A percentile compares a stretch with the other conserved stretches of the same genome.
Conservation (phyloP, 2,113 vertebrate species). For the Colaptes auratus region DNA sequence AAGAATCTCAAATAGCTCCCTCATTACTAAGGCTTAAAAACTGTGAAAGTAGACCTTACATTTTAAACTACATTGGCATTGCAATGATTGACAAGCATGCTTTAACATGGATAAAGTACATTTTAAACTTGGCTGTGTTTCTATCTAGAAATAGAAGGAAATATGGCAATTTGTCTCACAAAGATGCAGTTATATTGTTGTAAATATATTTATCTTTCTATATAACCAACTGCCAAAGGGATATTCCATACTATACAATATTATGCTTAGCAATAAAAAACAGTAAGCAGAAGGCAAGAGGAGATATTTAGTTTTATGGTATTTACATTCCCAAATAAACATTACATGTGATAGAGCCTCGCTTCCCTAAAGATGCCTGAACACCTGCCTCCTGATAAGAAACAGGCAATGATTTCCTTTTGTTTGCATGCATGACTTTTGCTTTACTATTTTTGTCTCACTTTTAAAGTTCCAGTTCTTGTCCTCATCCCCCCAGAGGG, state of each 20-base stretch:
- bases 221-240: not conserved
- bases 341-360: not conserved
- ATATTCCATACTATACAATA: not conserved
- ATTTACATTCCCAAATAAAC: not conserved
- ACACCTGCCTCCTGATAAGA: not conserved
- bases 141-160: not conserved
- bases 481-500: not conserved
- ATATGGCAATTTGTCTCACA: not conserved
- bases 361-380: not conserved
- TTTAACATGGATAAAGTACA: not conserved
- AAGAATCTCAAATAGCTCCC: not conserved
- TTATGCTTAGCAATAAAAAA: not conserved
- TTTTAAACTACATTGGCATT: slow-evolving; percentile 29
- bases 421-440: not conserved
- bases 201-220: not conserved
- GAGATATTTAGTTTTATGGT: too few species aligned
- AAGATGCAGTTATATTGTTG: not conserved
- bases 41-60: not conserved
- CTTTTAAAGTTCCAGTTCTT: not conserved
- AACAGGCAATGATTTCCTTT: not conserved
- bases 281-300: not conserved
- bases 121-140: not conserved
- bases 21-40: not conserved
- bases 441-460: not conserved
- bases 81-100: not conserved